phyloP scores from a whole-genome alignment of 2,888 invertebrate species.

The Diarsia rubi region DNA sequence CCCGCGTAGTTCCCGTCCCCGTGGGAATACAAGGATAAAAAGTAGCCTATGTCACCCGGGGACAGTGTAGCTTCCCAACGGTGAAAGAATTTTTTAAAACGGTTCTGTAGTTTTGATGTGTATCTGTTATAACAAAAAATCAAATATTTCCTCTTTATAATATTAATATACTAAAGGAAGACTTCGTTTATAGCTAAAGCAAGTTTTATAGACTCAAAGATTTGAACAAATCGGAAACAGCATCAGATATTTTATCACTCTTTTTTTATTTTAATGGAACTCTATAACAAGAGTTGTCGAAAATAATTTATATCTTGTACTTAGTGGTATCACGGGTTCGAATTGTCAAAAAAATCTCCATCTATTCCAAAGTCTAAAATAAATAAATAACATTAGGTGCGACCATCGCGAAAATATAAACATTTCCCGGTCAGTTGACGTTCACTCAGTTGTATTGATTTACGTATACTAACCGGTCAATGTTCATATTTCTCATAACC shows the following conservation, averaged over 20 bases:
- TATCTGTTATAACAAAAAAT: no score
- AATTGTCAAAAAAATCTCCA: background rate
- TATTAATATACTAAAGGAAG: no score
- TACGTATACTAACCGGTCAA: slow-evolving; percentile 25
- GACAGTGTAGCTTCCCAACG: no score
- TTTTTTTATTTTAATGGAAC: no score
- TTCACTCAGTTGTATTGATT: slow-evolving; percentile 58
- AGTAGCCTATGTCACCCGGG: no score
- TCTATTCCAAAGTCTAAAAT: slow-evolving; percentile 42
- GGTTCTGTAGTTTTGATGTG: no score
- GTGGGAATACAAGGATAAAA: no score
- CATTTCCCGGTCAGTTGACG: slow-evolving; percentile 23
- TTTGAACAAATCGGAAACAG: no score
- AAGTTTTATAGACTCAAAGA: background rate
- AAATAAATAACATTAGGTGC: slow-evolving; percentile 38
- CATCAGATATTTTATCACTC: background rate
- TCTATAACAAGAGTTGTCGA: background rate
- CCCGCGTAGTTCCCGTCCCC: no score
- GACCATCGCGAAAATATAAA: slow-evolving; percentile 13
- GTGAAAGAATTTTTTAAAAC: no score
- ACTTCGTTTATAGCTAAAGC: background rate
- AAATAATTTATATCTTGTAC: background rate
- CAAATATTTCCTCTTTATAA: no score
- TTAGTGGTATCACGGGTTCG: background rate
- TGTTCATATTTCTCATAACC: slow-evolving; percentile 19